Evolutionary conservation across 2,888 invertebrate species (phyloP).

Genomic region (Graphium colonna): DNA sequence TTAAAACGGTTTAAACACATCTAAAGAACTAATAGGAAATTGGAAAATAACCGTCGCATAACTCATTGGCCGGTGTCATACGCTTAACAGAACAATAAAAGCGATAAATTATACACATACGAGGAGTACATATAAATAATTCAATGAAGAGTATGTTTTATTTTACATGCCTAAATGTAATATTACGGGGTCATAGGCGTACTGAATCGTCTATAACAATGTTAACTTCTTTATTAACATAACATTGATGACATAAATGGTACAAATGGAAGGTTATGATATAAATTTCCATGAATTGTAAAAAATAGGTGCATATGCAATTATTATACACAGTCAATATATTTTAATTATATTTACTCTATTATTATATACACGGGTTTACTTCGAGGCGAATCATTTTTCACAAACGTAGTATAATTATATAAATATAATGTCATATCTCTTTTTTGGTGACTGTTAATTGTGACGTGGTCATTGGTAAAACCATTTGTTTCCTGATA

Average conservation of each 20-base stretch:
- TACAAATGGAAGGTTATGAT: constrained; percentile 62
- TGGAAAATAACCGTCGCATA: background rate
- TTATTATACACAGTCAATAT: background rate
- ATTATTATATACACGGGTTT: too few species aligned
- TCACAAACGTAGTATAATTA: too few species aligned
- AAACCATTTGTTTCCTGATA: too few species aligned
- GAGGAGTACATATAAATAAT: constrained; percentile 3
- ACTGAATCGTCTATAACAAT: constrained; percentile 66
- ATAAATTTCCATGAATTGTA: constrained; percentile 8
- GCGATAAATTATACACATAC: constrained; percentile 7
- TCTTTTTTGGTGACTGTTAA: too few species aligned
- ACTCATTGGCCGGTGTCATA: background rate
- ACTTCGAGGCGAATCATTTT: too few species aligned
- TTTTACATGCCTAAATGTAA: constrained; percentile 24
- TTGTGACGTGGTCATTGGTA: too few species aligned
- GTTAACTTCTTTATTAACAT: constrained; percentile 75
- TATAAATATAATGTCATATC: too few species aligned
- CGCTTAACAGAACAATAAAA: constrained; percentile 1
- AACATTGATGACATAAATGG: constrained; percentile 61
- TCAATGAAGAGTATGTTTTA: constrained; percentile 3
- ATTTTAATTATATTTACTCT: too few species aligned
- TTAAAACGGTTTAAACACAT: too few species aligned
- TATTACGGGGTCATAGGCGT: constrained; percentile 53
- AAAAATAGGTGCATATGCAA: background rate
- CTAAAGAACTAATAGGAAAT: too few species aligned